Conservation (phyloP, 2,888 invertebrate genomes). For the Folsomia candida region DNA sequence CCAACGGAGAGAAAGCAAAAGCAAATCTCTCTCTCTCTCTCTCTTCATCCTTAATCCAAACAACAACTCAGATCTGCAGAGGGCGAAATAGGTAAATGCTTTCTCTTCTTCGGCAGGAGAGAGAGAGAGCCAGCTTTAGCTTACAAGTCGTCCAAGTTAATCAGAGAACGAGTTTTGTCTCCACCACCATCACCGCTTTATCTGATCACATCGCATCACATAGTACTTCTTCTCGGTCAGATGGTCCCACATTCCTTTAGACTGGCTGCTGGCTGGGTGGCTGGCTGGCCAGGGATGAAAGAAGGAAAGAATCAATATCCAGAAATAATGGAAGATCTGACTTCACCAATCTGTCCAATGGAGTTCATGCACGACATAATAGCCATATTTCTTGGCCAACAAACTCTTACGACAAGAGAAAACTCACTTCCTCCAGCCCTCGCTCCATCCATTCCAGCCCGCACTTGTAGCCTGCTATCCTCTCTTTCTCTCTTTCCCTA, state of each 20-base stretch:
- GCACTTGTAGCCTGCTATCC: too few species aligned
- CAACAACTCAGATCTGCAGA: conserved; percentile 4
- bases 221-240: background rate
- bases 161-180: background rate
- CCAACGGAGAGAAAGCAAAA: background rate
- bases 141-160: too few species aligned
- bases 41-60: conserved; percentile 8
- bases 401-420: background rate
- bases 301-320: background rate
- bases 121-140: too few species aligned
- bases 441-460: too few species aligned
- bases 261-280: too few species aligned
- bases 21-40: too few species aligned
- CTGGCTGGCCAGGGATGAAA: too few species aligned
- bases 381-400: background rate
- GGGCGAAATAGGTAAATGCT: conserved; percentile 3
- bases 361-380: conserved; percentile 4
- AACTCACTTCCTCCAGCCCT: too few species aligned
- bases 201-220: background rate
- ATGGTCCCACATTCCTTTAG: background rate
- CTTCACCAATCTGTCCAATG: background rate
- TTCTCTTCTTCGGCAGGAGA: too few species aligned
- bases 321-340: conserved; percentile 7
- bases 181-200: too few species aligned
- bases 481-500: too few species aligned